Evolutionary conservation across 2,797 vertebrate species (phyloP).

Genomic region (Podargus strigoides): DNA sequence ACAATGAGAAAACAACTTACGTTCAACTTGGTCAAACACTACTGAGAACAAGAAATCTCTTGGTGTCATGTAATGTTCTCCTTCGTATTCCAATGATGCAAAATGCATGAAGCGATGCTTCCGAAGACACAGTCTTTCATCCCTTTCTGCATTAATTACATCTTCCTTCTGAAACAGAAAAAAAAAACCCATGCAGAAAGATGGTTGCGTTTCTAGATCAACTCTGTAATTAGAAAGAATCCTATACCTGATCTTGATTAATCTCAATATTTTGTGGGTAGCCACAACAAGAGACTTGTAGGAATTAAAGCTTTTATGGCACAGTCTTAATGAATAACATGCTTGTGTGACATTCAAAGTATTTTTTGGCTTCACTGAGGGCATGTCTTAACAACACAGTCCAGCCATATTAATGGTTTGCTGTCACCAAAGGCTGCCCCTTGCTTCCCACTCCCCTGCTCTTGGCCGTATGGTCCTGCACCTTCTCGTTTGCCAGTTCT

Average conservation of each 20-base stretch:
- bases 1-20: slow-evolving; percentile 75
- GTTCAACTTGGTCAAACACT: slow-evolving; percentile 86
- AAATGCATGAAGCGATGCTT: slow-evolving; percentile 89
- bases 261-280: not conserved
- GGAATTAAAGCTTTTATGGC: not conserved
- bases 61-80: slow-evolving; percentile 93
- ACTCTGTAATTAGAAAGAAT: not conserved
- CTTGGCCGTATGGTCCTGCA: not conserved
- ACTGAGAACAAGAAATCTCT: slow-evolving; percentile 95
- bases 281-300: not conserved
- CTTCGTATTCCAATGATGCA: slow-evolving; percentile 84
- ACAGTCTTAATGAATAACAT: not conserved
- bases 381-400: not conserved
- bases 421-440: not conserved
- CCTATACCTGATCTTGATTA: not conserved
- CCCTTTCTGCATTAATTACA: slow-evolving; percentile 12
- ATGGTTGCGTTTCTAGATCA: not conserved
- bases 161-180: slow-evolving; percentile 68
- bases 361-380: not conserved
- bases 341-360: not conserved
- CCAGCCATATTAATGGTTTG: not conserved
- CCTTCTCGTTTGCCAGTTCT: not conserved
- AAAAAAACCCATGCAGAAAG: not conserved
- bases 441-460: not conserved
- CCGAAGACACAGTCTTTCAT: slow-evolving; percentile 77